Evolutionary conservation across 2,888 invertebrate species (phyloP).

Genomic region (Allacma fusca): DNA sequence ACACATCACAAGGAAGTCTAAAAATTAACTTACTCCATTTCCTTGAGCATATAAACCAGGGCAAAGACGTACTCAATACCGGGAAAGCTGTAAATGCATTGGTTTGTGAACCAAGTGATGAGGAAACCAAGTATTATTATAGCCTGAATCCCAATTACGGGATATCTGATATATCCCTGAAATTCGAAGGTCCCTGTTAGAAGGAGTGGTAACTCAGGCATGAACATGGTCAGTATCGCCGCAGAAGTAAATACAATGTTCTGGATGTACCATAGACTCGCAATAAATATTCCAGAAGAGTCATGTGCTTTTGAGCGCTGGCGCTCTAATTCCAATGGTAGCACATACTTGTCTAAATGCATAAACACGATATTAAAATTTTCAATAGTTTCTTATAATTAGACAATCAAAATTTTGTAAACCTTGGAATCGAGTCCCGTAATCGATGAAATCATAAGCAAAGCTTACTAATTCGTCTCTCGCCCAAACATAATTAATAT

Average conservation of each 20-base stretch:
- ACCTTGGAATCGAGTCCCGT: neutral
- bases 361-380: neutral
- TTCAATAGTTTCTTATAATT: too few species aligned
- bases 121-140: neutral
- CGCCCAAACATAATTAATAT: neutral
- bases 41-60: neutral
- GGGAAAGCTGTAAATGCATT: neutral
- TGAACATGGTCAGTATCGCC: neutral
- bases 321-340: neutral
- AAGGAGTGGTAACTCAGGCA: neutral
- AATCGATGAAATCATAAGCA: conserved; percentile 1
- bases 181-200: neutral
- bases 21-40: neutral
- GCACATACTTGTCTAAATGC: neutral
- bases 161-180: neutral
- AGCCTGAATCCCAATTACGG: neutral
- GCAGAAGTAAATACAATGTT: neutral
- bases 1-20: too few species aligned
- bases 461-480: neutral
- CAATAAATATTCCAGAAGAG: neutral
- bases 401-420: neutral
- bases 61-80: neutral
- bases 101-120: neutral
- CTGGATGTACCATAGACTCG: neutral
- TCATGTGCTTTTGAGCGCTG: neutral